Evolutionary conservation across 2,797 vertebrate genomes (phyloP).

Genomic region (Sternotherus odoratus): DNA sequence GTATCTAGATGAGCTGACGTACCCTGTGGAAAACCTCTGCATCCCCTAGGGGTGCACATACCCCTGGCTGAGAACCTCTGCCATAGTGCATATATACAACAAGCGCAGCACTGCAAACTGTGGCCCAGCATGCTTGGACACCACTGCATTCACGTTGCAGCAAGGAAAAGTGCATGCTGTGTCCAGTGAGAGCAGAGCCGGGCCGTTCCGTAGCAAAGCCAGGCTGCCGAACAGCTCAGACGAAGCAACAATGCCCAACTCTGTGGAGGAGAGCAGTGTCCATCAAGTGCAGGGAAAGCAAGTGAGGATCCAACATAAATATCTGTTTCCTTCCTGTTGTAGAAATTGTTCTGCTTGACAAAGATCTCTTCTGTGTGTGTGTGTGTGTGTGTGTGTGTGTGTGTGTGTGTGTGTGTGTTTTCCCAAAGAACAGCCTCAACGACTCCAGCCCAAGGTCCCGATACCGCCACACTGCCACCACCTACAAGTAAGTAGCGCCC

Average conservation of each 20-base stretch:
- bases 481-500: not conserved
- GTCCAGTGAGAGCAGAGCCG: fast-evolving
- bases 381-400: not conserved
- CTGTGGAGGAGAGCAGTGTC: fast-evolving
- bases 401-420: not conserved
- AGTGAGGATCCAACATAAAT: not conserved
- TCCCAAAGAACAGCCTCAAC: not conserved
- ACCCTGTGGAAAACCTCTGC: too few relatives aligned
- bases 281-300: not conserved
- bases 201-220: not conserved
- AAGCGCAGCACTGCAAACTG: fast-evolving
- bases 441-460: not conserved
- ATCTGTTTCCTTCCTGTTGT: not conserved
- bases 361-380: not conserved
- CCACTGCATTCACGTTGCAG: fast-evolving
- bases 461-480: not conserved
- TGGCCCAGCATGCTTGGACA: not conserved
- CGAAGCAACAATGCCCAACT: fast-evolving
- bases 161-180: fast-evolving
- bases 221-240: not conserved
- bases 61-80: too few relatives aligned
- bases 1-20: too few relatives aligned
- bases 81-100: not conserved
- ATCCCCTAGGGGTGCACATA: too few relatives aligned
- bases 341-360: not conserved